Evolutionary conservation across 37 sponge, comb jelly and placozoan genomes (phyloP), one percentile per base, ranked within the genome.

Genomic region (Ephydatia muelleri): DNA sequence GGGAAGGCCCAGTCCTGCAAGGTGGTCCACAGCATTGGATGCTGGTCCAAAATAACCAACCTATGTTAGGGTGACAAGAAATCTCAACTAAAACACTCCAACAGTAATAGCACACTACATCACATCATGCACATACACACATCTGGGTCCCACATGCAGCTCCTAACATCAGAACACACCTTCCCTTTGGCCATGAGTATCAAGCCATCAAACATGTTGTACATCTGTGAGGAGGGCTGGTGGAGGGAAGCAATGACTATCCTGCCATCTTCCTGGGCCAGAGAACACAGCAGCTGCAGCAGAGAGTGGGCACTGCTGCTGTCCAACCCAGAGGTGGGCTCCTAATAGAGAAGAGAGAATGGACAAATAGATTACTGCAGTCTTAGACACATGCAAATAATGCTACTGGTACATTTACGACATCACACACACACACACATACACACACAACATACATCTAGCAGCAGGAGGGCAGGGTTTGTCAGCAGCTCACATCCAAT

Each of bases 261-360:
- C 70, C 81, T 89, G 72, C 84, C 81, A 49, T 89, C 72, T 9
- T 70, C 65, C 43, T 29, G 67, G 49, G 91, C 94, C 85, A 95
- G 82, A 40, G 66, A 71, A 14, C 73, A 21, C 32, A 95, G 75
- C 19, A 40, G 73, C 68, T 82, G 32, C 70, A 95, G 57, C 77
- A 95, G 85, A 35, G 70, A 68, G 37, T 76, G 76, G n/a, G 96
- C 96, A 65, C 73, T 66, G 81, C 85, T 93, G 49, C 90, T 88
- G 88, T 95, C 96, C 72, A 95, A 83, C 5, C 96, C 96, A 48
- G 96, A 95, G 16, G 96, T 95, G 26, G 96, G 96, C 83, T 95
- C 96, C 88, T 87, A 71, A 23, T 65, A 66, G 32, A 31, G 36
- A 47, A 69, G n/a, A 80, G 32, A 23, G 25, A 80, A 65, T 19